Percentiles rank a stretch among this genome's conserved stretches.
These are phyloP conservation scores for Emys orbicularis DNA, from an alignment of 2,797 vertebrate species.

Conservation along the genomic window DNA sequence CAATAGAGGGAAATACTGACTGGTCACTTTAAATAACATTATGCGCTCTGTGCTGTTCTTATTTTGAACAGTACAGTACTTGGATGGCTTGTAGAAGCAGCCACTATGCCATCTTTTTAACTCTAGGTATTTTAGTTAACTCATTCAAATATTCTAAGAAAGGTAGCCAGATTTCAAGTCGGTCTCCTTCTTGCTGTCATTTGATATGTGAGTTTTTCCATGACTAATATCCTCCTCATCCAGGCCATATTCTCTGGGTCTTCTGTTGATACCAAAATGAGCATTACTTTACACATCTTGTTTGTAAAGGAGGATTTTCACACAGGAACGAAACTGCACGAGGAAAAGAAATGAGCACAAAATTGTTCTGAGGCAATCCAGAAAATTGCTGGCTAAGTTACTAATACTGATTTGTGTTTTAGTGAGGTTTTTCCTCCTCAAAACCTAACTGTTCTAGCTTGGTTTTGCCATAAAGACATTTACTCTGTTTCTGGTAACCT, in stretches of 20 bases:
- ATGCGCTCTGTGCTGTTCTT: not conserved
- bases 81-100: not conserved
- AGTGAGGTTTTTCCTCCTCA: not conserved
- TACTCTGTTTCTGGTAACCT: not conserved
- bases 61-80: not conserved
- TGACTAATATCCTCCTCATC: not conserved
- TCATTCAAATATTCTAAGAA: not conserved
- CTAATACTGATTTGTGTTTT: not conserved
- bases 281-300: not conserved
- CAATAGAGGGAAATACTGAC: not conserved
- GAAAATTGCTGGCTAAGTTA: not conserved
- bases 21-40: not conserved
- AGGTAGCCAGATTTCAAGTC: not conserved
- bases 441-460: not conserved
- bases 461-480: not conserved
- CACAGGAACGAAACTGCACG: not conserved
- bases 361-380: not conserved
- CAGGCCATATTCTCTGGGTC: not conserved
- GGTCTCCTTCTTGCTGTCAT: not conserved
- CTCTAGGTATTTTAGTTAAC: not conserved
- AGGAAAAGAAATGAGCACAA: not conserved
- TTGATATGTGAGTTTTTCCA: not conserved
- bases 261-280: not conserved
- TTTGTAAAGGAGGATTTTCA: not conserved
- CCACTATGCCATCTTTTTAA: accelerated